These are phyloP conservation scores for Cololabis saira DNA, from an alignment of 2,113 vertebrate species.

Conservation along the genomic window DNA sequence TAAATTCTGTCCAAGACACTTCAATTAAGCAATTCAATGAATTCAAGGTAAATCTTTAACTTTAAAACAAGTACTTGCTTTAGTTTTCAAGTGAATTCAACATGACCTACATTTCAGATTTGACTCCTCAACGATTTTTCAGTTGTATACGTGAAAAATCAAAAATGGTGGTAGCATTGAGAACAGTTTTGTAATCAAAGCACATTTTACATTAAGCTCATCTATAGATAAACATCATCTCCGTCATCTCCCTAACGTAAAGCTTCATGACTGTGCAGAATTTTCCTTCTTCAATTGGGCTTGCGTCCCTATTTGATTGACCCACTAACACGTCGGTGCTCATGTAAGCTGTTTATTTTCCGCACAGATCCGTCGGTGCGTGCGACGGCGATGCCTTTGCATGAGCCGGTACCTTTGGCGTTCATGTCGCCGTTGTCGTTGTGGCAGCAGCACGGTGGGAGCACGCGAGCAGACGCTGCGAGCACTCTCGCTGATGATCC, in stretches of 20 bases:
- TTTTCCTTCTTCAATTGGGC: neutral
- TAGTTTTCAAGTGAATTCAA: no score
- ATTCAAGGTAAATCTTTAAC: no score
- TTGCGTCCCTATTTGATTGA: neutral
- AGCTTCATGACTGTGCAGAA: neutral
- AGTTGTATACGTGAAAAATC: no score
- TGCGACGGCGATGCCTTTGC: slow-evolving; percentile 13
- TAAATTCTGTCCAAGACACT: no score
- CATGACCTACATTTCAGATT: no score
- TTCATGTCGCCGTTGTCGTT: slow-evolving; percentile 62
- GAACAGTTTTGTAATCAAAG: no score
- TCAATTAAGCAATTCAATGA: no score
- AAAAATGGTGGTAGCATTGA: no score
- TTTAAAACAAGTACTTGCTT: no score
- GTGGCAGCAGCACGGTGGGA: slow-evolving; percentile 38
- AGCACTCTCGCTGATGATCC: slow-evolving; percentile 64
- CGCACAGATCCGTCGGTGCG: slow-evolving; percentile 11
- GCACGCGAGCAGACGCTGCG: slow-evolving; percentile 53
- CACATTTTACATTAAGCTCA: no score
- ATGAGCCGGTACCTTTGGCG: slow-evolving; percentile 21
- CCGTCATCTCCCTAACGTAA: neutral
- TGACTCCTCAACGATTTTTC: no score
- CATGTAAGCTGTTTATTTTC: neutral
- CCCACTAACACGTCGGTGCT: slow-evolving; percentile 38
- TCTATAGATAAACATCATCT: no score